These are phyloP conservation scores for Stenoptilia bipunctidactyla DNA, from an alignment of 2,888 invertebrate species.

Conservation along the genomic window DNA sequence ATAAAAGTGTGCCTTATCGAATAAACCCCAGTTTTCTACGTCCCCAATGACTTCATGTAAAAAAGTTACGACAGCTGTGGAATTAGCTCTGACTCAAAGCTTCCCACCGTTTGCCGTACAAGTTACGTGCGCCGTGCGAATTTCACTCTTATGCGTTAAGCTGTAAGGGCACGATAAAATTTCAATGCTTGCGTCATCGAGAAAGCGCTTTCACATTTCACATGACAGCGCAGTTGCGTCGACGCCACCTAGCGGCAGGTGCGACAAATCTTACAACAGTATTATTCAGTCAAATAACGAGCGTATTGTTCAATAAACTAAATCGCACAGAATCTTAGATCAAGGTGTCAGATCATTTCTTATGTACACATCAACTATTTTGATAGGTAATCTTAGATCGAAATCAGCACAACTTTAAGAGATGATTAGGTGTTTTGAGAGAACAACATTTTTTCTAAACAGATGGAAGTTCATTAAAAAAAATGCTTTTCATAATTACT, in stretches of 20 bases:
- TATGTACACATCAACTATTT: too few relatives aligned
- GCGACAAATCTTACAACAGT: too few relatives aligned
- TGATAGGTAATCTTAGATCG: too few relatives aligned
- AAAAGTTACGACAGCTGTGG: background rate
- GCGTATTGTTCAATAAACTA: background rate
- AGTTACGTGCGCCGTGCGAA: background rate
- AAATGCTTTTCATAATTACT: too few relatives aligned
- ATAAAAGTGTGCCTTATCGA: too few relatives aligned
- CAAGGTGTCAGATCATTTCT: background rate
- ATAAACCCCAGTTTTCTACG: background rate
- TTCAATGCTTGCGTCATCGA: conserved; percentile 1
- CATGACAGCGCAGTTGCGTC: background rate
- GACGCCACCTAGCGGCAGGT: background rate
- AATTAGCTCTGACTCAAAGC: background rate
- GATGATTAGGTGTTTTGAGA: too few relatives aligned
- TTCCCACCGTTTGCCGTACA: background rate
- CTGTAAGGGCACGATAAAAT: background rate
- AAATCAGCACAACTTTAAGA: too few relatives aligned
- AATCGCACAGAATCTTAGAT: background rate
- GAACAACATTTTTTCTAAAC: too few relatives aligned
- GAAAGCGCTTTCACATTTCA: conserved; percentile 7
- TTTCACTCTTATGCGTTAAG: background rate
- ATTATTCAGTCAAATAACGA: background rate
- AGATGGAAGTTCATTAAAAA: too few relatives aligned
- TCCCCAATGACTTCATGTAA: conserved; percentile 1